These are phyloP conservation scores for Lithobates sylvaticus DNA, from an alignment of 2,797 vertebrate species.

Conservation along the genomic window DNA sequence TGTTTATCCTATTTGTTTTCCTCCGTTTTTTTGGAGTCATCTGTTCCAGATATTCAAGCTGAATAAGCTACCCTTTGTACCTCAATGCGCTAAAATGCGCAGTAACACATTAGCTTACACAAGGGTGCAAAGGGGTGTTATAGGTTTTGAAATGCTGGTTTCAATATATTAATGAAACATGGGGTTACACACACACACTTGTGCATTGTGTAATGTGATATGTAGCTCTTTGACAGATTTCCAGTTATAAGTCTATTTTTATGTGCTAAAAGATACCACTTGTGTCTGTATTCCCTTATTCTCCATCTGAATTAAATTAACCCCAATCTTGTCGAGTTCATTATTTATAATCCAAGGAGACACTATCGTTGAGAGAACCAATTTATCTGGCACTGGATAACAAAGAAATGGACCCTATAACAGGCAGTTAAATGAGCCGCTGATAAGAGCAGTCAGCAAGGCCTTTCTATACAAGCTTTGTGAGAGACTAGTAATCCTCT, in stretches of 20 bases:
- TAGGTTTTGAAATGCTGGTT: no score
- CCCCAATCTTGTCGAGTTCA: slow-evolving; percentile 6
- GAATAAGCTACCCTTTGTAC: no score
- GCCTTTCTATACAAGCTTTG: slow-evolving; percentile 63
- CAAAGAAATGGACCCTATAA: slow-evolving; percentile 58
- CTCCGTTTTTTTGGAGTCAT: no score
- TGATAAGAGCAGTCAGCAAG: slow-evolving; percentile 55
- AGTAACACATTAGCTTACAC: no score
- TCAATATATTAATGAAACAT: no score
- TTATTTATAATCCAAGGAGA: slow-evolving; percentile 59
- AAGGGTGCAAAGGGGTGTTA: no score
- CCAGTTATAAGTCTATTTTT: neutral
- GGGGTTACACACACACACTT: no score
- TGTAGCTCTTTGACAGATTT: neutral
- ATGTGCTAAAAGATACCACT: neutral
- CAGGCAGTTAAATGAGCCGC: slow-evolving; percentile 51
- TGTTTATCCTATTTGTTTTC: no score
- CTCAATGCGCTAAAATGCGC: no score
- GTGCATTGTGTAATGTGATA: no score
- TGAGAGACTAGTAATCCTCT: slow-evolving; percentile 66
- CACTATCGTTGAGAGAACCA: slow-evolving; percentile 51
- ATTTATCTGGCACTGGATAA: slow-evolving; percentile 53
- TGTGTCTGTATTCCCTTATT: slow-evolving; percentile 11
- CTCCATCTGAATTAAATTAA: slow-evolving; percentile 58
- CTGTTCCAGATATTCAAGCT: no score